Base-by-base conservation (phyloP, 2,888 invertebrate genomes). In the Salticus scenicus region DNA sequence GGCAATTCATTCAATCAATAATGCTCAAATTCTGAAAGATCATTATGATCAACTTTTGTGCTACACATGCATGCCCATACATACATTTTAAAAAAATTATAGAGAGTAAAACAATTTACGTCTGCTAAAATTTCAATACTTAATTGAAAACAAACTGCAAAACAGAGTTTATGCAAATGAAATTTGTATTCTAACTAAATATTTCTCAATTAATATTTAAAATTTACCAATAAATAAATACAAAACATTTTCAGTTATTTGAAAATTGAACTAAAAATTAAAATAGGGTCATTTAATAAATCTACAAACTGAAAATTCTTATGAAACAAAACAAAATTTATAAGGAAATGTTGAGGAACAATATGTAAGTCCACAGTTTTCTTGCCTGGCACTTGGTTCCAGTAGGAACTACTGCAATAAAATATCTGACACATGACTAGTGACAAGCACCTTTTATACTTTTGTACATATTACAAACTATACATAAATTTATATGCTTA, bases 401-500 rank as follows among this genome's bases (percentile, higher is more conserved):
- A 72, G n/a, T 84, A 84, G 84, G 77, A 84, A 85, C 84, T 85
- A 79, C 84, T 73, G 74, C 78, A 79, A 78, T 75, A 78, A 33
- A 71, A 51, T 47, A 78, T 78, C 42, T 74, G 47, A 42, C 20
- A 78, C 74, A 41, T 85, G 84, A 85, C 84, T 85, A 85, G 84
- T 75, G 73, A 79, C 78, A 78, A 79, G 84, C 84, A 85, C 78
- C 84, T 64, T 74, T 37, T 57, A 67, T 33, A 67, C 30, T 30
- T 84, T 84, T 75, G 64, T 76, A 76, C 66, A 80, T 33, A 73
- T 73, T 67, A 72, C 72, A 72, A 31, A 41, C 28, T 71, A 33
- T 42, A 71, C 37, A 71, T 57, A 72, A 37, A n/a, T 57, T 42
- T 31, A 28, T 27, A 24, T 57, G 57, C 57, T 57, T 57, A 1